phyloP scores from a whole-genome alignment of 2,888 invertebrate genomes.

The Pollenia amentaria region DNA sequence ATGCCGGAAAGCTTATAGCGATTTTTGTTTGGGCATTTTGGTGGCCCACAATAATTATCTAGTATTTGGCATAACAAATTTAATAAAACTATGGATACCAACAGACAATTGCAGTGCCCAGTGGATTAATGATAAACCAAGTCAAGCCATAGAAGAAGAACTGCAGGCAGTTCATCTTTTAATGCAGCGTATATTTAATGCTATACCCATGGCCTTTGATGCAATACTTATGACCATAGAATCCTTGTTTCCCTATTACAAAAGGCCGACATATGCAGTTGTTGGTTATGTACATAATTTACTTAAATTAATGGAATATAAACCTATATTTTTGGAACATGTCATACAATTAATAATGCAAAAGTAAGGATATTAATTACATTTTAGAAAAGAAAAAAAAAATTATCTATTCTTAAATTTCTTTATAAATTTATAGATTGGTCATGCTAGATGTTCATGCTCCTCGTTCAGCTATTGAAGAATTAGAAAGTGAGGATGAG shows the following conservation, averaged over 20 bases:
- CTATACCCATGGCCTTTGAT: slow-evolving; percentile 88
- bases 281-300: slow-evolving; percentile 92
- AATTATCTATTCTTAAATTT: too few species aligned
- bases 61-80: slow-evolving; percentile 86
- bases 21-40: slow-evolving; percentile 88
- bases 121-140: slow-evolving; percentile 87
- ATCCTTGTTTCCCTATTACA: slow-evolving; percentile 91
- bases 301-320: slow-evolving; percentile 90
- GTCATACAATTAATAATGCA: slow-evolving; percentile 91
- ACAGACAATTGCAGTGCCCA: slow-evolving; percentile 85
- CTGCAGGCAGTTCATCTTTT: slow-evolving; percentile 88
- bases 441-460: slow-evolving; percentile 90
- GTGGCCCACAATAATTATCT: slow-evolving; percentile 89
- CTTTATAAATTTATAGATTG: slow-evolving; percentile 85
- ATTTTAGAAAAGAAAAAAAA: slow-evolving; percentile 3
- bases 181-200: slow-evolving; percentile 83
- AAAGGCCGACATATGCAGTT: slow-evolving; percentile 88
- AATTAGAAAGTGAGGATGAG: slow-evolving; percentile 84
- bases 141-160: slow-evolving; percentile 85
- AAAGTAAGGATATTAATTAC: slow-evolving; percentile 86
- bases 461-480: slow-evolving; percentile 87
- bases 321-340: slow-evolving; percentile 89
- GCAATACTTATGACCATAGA: slow-evolving; percentile 88
- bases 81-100: slow-evolving; percentile 87
- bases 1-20: slow-evolving; percentile 86